Conservation (phyloP, 2,888 invertebrate genomes). For the Idaea straminata region DNA sequence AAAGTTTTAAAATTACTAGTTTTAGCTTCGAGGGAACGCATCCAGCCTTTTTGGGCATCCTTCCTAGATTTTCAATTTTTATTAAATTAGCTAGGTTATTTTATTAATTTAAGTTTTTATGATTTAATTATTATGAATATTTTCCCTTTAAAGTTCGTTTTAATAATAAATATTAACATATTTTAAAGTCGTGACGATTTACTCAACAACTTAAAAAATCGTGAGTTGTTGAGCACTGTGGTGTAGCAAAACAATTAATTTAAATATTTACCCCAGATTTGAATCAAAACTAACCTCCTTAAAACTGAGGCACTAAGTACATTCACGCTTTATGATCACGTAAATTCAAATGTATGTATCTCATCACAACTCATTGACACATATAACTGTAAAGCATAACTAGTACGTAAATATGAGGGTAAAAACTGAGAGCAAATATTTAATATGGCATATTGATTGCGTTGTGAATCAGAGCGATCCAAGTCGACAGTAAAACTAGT, state of each 20-base stretch:
- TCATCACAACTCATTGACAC: constrained; percentile 27
- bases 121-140: too few relatives aligned
- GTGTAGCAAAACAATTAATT: constrained; percentile 2
- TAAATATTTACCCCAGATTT: background rate
- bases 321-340: constrained; percentile 14
- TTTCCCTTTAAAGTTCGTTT: too few relatives aligned
- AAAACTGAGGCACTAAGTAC: constrained; percentile 2
- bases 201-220: background rate
- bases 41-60: too few relatives aligned
- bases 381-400: constrained; percentile 27
- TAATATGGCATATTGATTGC: constrained; percentile 1
- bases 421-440: constrained; percentile 21
- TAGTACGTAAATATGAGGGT: constrained; percentile 22
- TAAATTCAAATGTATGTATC: constrained; percentile 16
- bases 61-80: too few relatives aligned
- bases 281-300: background rate
- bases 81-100: too few relatives aligned
- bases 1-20: too few relatives aligned
- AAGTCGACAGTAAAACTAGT: background rate
- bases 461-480: background rate
- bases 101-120: too few relatives aligned
- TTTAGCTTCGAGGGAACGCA: too few relatives aligned
- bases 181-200: background rate
- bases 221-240: background rate
- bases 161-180: too few relatives aligned